Conservation (phyloP, 2,888 invertebrate species). For the Polymixis lichenea region DNA sequence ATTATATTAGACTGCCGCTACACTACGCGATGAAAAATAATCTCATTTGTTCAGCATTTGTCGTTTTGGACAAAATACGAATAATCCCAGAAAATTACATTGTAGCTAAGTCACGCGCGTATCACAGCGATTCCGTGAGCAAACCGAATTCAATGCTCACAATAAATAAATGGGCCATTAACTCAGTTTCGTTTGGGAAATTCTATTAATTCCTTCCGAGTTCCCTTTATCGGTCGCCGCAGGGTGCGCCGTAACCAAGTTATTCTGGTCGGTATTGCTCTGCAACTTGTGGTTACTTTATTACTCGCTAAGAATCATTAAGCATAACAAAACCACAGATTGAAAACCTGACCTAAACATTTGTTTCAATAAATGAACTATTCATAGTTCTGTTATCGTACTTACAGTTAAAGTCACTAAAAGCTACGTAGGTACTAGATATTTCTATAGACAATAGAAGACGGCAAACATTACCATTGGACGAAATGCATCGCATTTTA, state of each 20-base stretch:
- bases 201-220: slow-evolving; percentile 74
- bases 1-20: slow-evolving; percentile 75
- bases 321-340: slow-evolving; percentile 50
- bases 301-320: slow-evolving; percentile 33
- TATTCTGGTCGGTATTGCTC: slow-evolving; percentile 63
- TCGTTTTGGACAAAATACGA: slow-evolving; percentile 35
- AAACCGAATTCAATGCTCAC: slow-evolving; percentile 71
- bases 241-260: slow-evolving; percentile 58
- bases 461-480: background rate
- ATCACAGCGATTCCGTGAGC: slow-evolving; percentile 58
- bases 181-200: slow-evolving; percentile 73
- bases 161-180: slow-evolving; percentile 76
- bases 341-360: slow-evolving; percentile 31
- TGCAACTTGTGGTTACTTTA: slow-evolving; percentile 55
- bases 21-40: slow-evolving; percentile 67
- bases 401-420: slow-evolving; percentile 2
- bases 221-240: slow-evolving; percentile 62
- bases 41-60: slow-evolving; percentile 63
- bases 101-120: slow-evolving; percentile 57
- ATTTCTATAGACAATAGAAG: background rate
- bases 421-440: background rate
- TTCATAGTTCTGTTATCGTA: slow-evolving; percentile 20
- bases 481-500: slow-evolving; percentile 11
- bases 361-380: slow-evolving; percentile 28
- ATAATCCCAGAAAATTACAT: slow-evolving; percentile 49